A percentile compares a stretch with the other conserved stretches of the same genome.
Evolutionary conservation across 2,797 vertebrate genomes (phyloP).

Genomic region (Alcedo atthis): DNA sequence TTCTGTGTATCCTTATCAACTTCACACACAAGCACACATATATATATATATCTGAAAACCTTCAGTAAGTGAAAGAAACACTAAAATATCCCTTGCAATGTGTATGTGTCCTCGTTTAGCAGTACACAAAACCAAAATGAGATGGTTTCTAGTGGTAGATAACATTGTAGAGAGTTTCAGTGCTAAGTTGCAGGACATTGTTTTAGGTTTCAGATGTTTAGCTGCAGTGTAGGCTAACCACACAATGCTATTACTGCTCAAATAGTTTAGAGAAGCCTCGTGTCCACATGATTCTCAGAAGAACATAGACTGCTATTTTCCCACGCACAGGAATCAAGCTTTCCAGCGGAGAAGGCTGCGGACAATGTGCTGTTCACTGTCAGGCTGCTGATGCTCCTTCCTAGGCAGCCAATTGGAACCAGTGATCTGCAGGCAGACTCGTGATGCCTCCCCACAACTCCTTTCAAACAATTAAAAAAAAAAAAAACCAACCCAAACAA

Average conservation of each 20-base stretch:
- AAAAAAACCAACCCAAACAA: not conserved
- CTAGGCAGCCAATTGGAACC: not conserved
- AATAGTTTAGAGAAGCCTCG: not conserved
- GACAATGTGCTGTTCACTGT: not conserved
- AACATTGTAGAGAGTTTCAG: not conserved
- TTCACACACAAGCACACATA: not conserved
- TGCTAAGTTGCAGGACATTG: not conserved
- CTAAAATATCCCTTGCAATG: not conserved
- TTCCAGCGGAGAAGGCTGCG: not conserved
- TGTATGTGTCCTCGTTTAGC: not conserved
- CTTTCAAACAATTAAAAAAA: not conserved
- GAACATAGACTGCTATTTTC: not conserved
- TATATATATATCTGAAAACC: not conserved
- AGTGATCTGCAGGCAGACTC: not conserved
- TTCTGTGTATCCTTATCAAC: slow-evolving; percentile 9
- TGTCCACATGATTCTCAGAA: not conserved
- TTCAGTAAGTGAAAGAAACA: not conserved
- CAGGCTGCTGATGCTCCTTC: not conserved
- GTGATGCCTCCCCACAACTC: not conserved
- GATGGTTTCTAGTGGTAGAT: not conserved
- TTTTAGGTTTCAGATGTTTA: slow-evolving; percentile 10
- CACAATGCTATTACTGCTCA: not conserved
- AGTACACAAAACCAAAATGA: not conserved
- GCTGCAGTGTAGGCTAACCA: not conserved
- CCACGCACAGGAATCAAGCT: not conserved